These are phyloP conservation scores for Hemiprocne comata DNA, from an alignment of 2,113 vertebrate genomes.

Conservation along the genomic window DNA sequence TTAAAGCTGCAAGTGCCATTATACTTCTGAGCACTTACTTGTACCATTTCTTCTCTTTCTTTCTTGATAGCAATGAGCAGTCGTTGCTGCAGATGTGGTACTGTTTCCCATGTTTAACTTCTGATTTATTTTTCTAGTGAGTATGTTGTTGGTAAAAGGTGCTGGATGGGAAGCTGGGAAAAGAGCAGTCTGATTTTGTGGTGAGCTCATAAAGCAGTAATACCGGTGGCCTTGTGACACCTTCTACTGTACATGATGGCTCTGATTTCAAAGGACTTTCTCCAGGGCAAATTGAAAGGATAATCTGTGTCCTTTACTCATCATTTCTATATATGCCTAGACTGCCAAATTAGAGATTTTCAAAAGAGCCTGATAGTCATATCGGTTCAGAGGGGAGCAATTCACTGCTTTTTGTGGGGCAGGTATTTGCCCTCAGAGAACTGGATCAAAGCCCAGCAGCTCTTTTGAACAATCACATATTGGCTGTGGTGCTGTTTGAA, in stretches of 20 bases:
- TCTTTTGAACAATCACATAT: background rate
- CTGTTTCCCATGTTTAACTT: background rate
- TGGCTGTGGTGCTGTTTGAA: background rate
- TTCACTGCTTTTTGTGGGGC: background rate
- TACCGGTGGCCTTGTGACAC: background rate
- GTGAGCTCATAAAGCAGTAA: background rate
- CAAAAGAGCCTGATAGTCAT: accelerated
- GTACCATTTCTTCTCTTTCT: background rate
- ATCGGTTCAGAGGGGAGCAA: background rate
- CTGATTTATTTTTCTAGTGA: background rate
- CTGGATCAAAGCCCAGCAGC: background rate
- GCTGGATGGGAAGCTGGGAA: background rate
- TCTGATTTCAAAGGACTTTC: background rate
- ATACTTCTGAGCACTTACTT: background rate
- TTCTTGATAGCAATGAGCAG: background rate
- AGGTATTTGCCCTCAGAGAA: background rate
- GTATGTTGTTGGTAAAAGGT: background rate
- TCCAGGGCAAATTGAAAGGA: background rate
- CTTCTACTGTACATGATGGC: background rate
- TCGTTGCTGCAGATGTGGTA: background rate
- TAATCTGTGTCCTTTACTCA: background rate
- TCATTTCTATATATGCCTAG: background rate
- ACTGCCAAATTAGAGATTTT: background rate
- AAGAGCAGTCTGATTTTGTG: background rate
- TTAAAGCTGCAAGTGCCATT: background rate